These are phyloP conservation scores for Struthio camelus DNA, from an alignment of 2,113 vertebrate genomes.

Conservation along the genomic window DNA sequence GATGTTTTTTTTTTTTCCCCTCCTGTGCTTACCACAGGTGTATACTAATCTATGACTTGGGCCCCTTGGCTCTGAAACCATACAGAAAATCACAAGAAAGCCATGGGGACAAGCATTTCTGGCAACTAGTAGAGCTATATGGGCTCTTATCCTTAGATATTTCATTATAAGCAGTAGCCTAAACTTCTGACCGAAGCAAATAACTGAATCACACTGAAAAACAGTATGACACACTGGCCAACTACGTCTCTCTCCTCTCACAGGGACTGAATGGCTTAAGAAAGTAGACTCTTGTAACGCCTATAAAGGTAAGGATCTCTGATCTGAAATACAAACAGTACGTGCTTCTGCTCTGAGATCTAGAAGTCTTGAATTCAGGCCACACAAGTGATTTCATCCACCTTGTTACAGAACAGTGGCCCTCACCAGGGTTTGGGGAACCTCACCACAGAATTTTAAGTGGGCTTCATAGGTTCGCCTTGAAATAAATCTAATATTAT, in stretches of 20 bases:
- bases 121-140: background rate
- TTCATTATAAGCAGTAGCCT: background rate
- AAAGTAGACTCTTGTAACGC: background rate
- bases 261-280: background rate
- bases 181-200: background rate
- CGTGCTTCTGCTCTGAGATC: fast-evolving
- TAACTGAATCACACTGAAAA: background rate
- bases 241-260: background rate
- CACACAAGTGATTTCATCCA: background rate
- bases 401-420: background rate
- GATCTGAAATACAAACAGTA: background rate
- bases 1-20: too few species aligned
- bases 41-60: background rate
- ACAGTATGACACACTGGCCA: background rate
- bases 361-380: background rate
- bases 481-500: background rate
- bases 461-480: background rate
- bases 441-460: background rate
- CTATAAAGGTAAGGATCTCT: background rate
- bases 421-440: background rate
- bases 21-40: background rate
- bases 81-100: background rate
- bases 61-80: background rate
- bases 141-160: background rate
- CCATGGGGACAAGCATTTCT: background rate